Base-by-base conservation (phyloP, 2,888 invertebrate species). In the Ceraclea dissimilis region DNA sequence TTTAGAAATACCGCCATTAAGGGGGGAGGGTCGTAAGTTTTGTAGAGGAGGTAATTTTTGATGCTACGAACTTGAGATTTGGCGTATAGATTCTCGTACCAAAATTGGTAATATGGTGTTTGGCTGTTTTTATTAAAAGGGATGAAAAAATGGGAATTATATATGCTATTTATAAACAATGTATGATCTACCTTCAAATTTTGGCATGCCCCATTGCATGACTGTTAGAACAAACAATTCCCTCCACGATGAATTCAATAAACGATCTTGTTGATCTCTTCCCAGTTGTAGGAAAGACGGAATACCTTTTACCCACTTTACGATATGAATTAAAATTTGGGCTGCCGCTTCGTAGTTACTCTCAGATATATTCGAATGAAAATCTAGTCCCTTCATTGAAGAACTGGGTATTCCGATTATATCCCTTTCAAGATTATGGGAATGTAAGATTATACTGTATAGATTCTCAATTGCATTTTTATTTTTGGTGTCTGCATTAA, bases 221-320 rank as follows among this genome's bases (percentile, higher is more conserved):
- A 90, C 88, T 26, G 88, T 90, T 10, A 93, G 70, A 1, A 92
- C 80, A 68, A 91, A 92, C 2, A 93, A 71, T 68, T 92, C 91
- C 65, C 84, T 85, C 93, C 93, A 93, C 26, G 88, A 85, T 66
- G 83, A 85, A 65, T 88, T 86, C 52, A 93, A 71, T 39, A 93
- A 75, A 51, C 81, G 78, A 0, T 83, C 81, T 67, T 90, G 91
- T 65, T 91, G 91, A 49, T 81, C 62, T 1, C 64, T 63, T 51
- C 70, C 69, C 63, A 88, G 80, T 68, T 88, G 86, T 16, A 84
- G 70, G 68, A 90, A 91, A 1, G 88, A 83, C 0, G 87, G 84
- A 51, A 91, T 84, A 51, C 84, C 85, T 63, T 86, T 79, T 1
- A 89, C 83, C 91, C 92, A 93, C 68, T 87, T 86, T 1, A 92